phyloP scores from a whole-genome alignment of 2,797 vertebrate genomes.

The Psittacula echo region DNA sequence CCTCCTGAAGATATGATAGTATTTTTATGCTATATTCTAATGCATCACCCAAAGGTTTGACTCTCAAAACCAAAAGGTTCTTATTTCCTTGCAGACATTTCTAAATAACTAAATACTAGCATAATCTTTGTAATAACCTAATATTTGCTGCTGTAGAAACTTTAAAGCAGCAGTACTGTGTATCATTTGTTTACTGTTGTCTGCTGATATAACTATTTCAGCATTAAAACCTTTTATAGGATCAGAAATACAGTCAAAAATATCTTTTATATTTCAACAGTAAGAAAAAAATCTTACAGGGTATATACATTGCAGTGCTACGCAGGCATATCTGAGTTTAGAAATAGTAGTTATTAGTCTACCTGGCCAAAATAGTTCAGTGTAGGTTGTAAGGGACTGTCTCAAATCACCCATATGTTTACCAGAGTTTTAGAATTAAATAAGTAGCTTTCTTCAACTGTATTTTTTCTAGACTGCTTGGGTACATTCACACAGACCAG shows the following conservation, averaged over 20 bases:
- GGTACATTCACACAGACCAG: neutral
- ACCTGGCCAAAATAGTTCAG: neutral
- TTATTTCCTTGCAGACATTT: slow-evolving; percentile 55
- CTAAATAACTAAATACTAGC: slow-evolving; percentile 58
- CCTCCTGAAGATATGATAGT: neutral
- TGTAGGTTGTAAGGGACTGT: neutral
- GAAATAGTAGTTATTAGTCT: neutral
- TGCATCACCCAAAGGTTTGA: neutral
- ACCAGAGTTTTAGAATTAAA: neutral
- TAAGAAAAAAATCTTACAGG: neutral
- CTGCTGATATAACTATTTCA: slow-evolving; percentile 35
- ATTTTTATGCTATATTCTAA: neutral
- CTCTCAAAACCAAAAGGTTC: slow-evolving; percentile 41
- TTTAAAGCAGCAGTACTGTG: slow-evolving; percentile 30
- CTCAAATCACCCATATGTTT: neutral
- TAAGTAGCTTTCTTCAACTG: neutral
- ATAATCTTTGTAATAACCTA: slow-evolving; percentile 33
- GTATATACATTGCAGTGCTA: neutral
- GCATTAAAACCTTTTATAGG: slow-evolving; percentile 44
- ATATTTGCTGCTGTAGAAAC: slow-evolving; percentile 40
- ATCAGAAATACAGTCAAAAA: slow-evolving; percentile 18
- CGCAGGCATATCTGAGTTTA: neutral
- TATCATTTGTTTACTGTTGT: slow-evolving; percentile 46
- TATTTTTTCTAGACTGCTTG: neutral
- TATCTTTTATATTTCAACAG: slow-evolving; percentile 49